Conservation (phyloP, 2,888 invertebrate genomes). For the Tuberolachnus salignus region DNA sequence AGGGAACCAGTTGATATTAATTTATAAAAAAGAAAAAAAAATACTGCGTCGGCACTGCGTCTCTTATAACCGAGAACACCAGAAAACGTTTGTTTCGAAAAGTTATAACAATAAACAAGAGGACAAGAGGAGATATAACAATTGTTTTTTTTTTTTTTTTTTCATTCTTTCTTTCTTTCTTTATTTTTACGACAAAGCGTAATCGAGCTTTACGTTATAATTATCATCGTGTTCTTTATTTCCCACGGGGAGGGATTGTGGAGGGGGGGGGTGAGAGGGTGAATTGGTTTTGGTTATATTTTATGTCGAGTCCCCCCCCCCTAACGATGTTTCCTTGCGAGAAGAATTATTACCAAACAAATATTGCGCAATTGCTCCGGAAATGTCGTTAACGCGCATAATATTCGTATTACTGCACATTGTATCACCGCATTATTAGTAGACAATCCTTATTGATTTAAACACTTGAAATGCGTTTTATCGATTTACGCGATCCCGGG, state of each 20-base stretch:
- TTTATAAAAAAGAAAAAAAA: no score
- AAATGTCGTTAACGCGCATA: slow-evolving; percentile 30
- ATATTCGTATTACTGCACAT: slow-evolving; percentile 27
- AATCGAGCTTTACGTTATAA: slow-evolving; percentile 25
- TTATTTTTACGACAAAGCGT: slow-evolving; percentile 15
- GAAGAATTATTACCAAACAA: slow-evolving; percentile 22
- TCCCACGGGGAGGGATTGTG: no score
- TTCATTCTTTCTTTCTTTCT: no score
- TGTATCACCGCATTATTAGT: not conserved
- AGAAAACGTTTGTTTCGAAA: slow-evolving; percentile 2
- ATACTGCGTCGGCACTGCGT: no score
- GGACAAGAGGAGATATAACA: not conserved
- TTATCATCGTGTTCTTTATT: slow-evolving; percentile 14
- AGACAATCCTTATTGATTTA: not conserved
- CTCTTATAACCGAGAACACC: not conserved
- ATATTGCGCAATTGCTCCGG: not conserved
- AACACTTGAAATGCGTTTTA: slow-evolving; percentile 17
- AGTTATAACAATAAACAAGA: not conserved
- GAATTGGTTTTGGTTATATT: slow-evolving; percentile 20
- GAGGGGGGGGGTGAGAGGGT: no score
- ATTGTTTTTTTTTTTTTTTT: no score
- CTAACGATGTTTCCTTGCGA: slow-evolving; percentile 10
- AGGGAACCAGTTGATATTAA: slow-evolving; percentile 22
- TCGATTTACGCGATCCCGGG: not conserved
- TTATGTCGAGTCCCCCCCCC: not conserved